Evolutionary conservation across 2,888 invertebrate species (phyloP), one percentile per base, ranked within the genome.

Genomic region (Amblyjoppa fuscipennis): DNA sequence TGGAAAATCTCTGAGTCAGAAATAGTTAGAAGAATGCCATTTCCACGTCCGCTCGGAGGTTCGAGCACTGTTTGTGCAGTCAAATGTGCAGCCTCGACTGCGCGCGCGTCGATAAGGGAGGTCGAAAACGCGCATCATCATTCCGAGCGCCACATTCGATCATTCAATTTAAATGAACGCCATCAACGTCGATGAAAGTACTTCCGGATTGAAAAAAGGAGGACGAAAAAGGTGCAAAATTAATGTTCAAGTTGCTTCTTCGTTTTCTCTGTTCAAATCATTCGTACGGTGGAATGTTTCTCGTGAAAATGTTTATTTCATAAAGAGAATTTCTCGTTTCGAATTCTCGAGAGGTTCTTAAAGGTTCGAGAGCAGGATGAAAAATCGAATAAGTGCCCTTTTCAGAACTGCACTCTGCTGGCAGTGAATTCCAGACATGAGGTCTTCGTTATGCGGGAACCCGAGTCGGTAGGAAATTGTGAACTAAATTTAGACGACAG

Each of bases 11-110:
- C 61, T 71, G 74, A 86, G 86, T 87, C 88, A 87, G 86, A 88
- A 88, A 86, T 88, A 88, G 86, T 86, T 82, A 45, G 81, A 77
- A 74, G 80, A 87, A 82, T 87, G 81, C 71, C 84, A 78, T 81
- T 78, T 73, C 68, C 49, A 70, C 71, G 76, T 70, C 73, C 80
- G 79, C 82, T 45, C 61, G 25, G 73, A 77, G 74, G 66, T 41
- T 80, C 80, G 80, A 28, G 20, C 59, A 41, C 45, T 59, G 49
- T 53, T 53, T 51, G 53, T 28, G 20, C 31, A 28, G 61, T 38
- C 16, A 11, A 11, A 2, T 41, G 41, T 41, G 64, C 25, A 34
- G 51, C 51, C 56, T 79, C 28, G 51, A 61, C 69, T 70, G 16
- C 11, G 28, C 68, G 51, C 53, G 3, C 7, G 38, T 41, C 68